Conservation (phyloP, 2,113 vertebrate species). For the Hemichromis elongatus region DNA sequence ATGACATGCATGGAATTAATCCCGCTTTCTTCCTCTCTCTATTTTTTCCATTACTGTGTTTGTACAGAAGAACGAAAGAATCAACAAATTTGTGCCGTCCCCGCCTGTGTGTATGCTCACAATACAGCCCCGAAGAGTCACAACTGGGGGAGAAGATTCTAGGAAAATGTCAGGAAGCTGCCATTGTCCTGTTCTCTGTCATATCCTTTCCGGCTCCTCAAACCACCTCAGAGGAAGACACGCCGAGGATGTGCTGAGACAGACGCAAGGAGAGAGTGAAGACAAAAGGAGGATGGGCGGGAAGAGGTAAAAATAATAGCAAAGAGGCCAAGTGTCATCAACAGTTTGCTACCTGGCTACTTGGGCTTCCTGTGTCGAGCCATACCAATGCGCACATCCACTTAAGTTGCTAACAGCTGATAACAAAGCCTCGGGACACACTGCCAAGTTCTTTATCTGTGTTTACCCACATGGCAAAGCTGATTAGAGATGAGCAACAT, state of each 20-base stretch:
- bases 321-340: constrained; percentile 45
- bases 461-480: constrained; percentile 70
- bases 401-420: constrained; percentile 59
- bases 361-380: constrained; percentile 43
- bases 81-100: constrained; percentile 51
- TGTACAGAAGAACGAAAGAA: constrained; percentile 37
- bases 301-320: constrained; percentile 46
- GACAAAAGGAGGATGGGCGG: constrained; percentile 52
- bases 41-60: constrained; percentile 48
- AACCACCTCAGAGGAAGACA: constrained; percentile 58
- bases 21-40: constrained; percentile 13
- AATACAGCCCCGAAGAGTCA: constrained; percentile 43
- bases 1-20: constrained; percentile 67
- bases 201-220: constrained; percentile 55
- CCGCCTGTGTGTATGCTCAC: constrained; percentile 31
- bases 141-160: constrained; percentile 36
- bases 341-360: constrained; percentile 41
- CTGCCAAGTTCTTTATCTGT: constrained; percentile 75
- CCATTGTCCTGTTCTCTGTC: constrained; percentile 62
- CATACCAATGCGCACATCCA: constrained; percentile 45
- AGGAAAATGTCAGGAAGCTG: constrained; percentile 66
- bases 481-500: constrained; percentile 70
- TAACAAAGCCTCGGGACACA: constrained; percentile 62
- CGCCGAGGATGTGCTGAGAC: constrained; percentile 64
- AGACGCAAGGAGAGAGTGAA: constrained; percentile 46